phyloP scores from a whole-genome alignment of 2,113 vertebrate genomes.

The Parus major region DNA sequence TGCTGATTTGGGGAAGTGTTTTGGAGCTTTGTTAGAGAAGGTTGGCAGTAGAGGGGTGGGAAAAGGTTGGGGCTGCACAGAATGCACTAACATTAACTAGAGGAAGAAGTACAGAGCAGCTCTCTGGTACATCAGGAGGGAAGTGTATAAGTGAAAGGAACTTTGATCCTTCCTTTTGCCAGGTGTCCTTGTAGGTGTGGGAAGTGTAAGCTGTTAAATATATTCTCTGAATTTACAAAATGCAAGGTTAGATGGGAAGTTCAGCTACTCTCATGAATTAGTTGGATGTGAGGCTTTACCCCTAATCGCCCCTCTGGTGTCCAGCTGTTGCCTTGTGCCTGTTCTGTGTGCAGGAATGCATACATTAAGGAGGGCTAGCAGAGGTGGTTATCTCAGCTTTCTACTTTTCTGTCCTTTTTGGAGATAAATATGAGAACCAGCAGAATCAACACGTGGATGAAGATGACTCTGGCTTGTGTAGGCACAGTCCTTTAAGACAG shows the following conservation, averaged over 20 bases:
- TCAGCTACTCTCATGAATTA: not conserved
- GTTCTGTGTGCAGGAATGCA: not conserved
- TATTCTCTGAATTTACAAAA: not conserved
- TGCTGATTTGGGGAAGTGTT: not conserved
- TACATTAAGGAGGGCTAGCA: not conserved
- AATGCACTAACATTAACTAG: not conserved
- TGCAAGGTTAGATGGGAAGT: not conserved
- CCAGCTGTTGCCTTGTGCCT: not conserved
- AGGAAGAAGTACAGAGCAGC: not conserved
- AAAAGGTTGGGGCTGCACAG: not conserved
- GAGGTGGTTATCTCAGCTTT: not conserved
- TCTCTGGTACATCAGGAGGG: not conserved
- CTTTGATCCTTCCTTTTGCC: not conserved
- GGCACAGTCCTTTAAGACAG: not conserved
- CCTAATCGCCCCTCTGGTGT: not conserved
- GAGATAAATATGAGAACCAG: not conserved
- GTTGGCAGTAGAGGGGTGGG: not conserved
- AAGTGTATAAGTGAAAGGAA: not conserved
- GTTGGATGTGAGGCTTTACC: not conserved
- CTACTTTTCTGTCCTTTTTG: not conserved
- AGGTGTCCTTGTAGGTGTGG: not conserved
- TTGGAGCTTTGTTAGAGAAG: not conserved
- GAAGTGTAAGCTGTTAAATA: not conserved
- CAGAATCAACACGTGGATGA: not conserved
- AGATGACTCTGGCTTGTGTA: not conserved